Evolutionary conservation across 2,888 invertebrate genomes (phyloP).

Genomic region (Calameuta idolon): DNA sequence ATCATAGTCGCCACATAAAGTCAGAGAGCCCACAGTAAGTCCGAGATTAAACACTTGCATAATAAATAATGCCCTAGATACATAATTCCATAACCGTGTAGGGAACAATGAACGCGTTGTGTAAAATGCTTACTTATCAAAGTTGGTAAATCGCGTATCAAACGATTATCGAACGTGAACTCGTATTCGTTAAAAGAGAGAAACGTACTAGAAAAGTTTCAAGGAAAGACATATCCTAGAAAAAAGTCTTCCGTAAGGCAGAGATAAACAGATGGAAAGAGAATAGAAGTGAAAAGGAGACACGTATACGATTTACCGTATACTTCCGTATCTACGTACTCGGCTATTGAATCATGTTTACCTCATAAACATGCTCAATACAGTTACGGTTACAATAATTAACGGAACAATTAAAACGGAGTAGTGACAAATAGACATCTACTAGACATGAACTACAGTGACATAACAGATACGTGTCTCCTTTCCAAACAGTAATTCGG

Average conservation of each 20-base stretch:
- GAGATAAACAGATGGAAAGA: background rate
- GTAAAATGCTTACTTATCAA: background rate
- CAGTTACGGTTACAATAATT: slow-evolving; percentile 17
- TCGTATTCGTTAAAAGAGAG: background rate
- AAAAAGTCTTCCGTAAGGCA: slow-evolving; percentile 19
- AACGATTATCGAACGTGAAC: background rate
- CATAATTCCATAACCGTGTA: slow-evolving; percentile 12
- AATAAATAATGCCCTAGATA: slow-evolving; percentile 48
- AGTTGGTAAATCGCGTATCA: background rate
- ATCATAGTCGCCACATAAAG: background rate
- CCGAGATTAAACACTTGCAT: slow-evolving; percentile 1
- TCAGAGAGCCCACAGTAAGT: background rate
- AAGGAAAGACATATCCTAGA: background rate
- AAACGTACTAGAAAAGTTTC: background rate
- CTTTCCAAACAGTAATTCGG: background rate
- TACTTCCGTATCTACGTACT: background rate
- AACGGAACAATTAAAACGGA: background rate
- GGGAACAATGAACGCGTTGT: background rate
- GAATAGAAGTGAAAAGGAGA: background rate
- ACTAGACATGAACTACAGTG: background rate
- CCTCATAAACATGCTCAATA: slow-evolving; percentile 51
- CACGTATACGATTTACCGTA: background rate
- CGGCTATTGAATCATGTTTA: slow-evolving; percentile 50
- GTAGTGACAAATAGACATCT: background rate
- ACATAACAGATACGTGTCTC: background rate